A percentile compares a stretch with the other conserved stretches of the same genome.
These are phyloP conservation scores for Piaya cayana DNA, from an alignment of 2,113 vertebrate species.

Conservation along the genomic window DNA sequence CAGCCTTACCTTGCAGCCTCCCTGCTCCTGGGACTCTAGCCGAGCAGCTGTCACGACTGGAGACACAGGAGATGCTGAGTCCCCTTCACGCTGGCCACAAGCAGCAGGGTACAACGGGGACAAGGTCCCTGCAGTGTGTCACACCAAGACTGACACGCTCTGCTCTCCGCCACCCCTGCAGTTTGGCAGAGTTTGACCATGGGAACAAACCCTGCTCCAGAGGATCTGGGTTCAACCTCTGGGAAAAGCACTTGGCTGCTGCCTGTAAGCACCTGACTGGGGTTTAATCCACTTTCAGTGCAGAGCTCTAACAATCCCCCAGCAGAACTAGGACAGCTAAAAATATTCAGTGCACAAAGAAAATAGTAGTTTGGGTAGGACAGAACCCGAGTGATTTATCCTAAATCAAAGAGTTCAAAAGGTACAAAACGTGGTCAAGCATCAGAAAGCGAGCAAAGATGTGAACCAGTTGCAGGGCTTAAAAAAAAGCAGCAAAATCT, in stretches of 20 bases:
- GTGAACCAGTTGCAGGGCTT: background rate
- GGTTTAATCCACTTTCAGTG: conserved; percentile 28
- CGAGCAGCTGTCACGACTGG: background rate
- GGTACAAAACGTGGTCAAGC: background rate
- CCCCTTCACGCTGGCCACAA: background rate
- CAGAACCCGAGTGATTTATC: background rate
- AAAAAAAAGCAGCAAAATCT: background rate
- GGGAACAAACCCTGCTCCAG: background rate
- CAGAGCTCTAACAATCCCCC: background rate
- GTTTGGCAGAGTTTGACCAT: background rate
- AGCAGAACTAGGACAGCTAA: conserved; percentile 58
- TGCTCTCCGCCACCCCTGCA: background rate
- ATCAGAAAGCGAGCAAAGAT: background rate
- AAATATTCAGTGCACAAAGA: conserved; percentile 27
- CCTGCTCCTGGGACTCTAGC: background rate
- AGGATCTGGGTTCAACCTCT: background rate
- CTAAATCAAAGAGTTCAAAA: conserved; percentile 13
- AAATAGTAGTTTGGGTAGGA: background rate
- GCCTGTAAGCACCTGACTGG: conserved; percentile 26
- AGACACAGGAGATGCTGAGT: background rate
- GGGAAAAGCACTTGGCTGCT: conserved; percentile 23
- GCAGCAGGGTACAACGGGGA: background rate
- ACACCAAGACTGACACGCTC: rapidly evolving
- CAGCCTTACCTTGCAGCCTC: conserved; percentile 40
- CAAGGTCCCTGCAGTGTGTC: background rate